Base-by-base conservation (phyloP, 2,113 vertebrate genomes). In the Corynorhinus townsendii region DNA sequence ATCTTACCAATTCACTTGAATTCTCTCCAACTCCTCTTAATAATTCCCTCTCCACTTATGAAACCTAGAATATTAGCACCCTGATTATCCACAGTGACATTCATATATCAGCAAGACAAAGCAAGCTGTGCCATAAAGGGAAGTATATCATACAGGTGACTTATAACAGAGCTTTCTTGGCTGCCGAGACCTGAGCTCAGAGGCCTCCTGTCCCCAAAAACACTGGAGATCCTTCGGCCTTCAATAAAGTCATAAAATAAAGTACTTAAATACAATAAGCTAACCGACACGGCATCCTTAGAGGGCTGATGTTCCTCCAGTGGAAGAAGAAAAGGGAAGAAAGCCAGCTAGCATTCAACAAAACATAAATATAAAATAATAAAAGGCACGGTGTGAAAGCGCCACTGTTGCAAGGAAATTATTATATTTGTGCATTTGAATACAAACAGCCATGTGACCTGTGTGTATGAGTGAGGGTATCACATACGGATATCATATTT, bases 71-170 rank as follows among this genome's bases (percentile, higher is more conserved):
- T 43, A 71, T 85, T 66, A 77, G 49, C 35, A 52, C 72, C 90
- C 40, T 90, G 81, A 28, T 95, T 86, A 95, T 93, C 86, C 7
- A 68, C 14, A 35, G 4, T 2, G 0, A 68, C 26, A 59, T 75
- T 96, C 88, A 62, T 81, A 11, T 28, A 85, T 72, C 49, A 64
- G 80, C 91, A 93, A 93, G 93, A 93, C 64, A 87, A 90, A 84
- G 77, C 86, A 22, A 93, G 77, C 17, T 89, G 3, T 26, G 52
- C 15, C 4, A 59, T 56, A 43, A n/a, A 94, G 15, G 33, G 89
- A 77, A 80, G 84, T 38, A 35, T 0, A 0, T 9, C 45, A 66
- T 3, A 40, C 54, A 52, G 4, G 22, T 96, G 33, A 90, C 30
- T 54, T 3, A 0, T 5, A 94, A 86, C 2, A 49, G 66, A 83